phyloP scores from a whole-genome alignment of 2,797 vertebrate genomes.

The Ara ararauna region DNA sequence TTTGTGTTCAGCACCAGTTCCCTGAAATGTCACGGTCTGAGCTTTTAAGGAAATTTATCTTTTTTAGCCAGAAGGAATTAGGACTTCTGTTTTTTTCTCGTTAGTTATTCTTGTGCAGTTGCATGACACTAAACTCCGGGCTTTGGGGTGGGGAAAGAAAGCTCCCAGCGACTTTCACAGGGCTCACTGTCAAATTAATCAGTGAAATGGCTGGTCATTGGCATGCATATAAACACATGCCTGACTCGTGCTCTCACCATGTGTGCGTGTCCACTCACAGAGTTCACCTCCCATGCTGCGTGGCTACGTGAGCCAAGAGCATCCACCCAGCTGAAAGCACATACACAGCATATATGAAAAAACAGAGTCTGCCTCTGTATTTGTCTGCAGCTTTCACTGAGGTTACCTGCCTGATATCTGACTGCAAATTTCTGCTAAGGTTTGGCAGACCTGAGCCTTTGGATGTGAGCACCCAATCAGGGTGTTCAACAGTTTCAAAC shows the following conservation, averaged over 20 bases:
- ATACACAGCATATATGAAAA: background rate
- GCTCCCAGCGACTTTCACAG: background rate
- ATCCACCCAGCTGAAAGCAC: background rate
- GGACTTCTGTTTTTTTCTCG: background rate
- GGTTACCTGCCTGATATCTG: background rate
- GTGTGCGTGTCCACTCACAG: background rate
- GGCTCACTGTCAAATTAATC: slow-evolving; percentile 7
- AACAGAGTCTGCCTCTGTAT: background rate
- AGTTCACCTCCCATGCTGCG: background rate
- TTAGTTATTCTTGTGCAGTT: slow-evolving; percentile 5
- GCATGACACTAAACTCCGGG: background rate
- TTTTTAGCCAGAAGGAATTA: slow-evolving; percentile 37
- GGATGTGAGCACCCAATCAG: background rate
- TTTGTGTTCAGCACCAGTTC: slow-evolving; percentile 20
- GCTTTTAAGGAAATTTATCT: slow-evolving; percentile 49
- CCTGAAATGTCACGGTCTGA: slow-evolving; percentile 14
- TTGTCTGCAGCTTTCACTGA: background rate
- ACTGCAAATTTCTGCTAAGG: background rate
- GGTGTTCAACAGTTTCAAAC: background rate
- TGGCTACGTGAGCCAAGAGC: background rate
- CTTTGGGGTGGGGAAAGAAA: background rate
- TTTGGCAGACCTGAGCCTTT: background rate
- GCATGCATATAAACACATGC: background rate
- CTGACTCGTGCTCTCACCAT: background rate
- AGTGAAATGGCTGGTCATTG: background rate